Evolutionary conservation across 2,888 invertebrate species (phyloP).

Genomic region (Chrysina gloriosa): DNA sequence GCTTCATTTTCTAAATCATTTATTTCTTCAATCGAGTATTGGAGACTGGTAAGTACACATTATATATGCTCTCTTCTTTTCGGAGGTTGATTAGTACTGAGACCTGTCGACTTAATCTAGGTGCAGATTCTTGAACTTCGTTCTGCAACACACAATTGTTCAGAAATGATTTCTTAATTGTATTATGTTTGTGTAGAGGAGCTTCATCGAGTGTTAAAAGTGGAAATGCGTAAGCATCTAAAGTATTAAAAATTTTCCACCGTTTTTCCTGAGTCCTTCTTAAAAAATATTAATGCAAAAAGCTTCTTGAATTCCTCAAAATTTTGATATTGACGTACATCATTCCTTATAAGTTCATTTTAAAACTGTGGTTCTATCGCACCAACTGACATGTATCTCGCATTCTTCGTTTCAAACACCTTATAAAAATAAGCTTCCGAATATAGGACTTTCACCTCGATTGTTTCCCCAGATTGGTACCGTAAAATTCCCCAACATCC

Average conservation of each 20-base stretch:
- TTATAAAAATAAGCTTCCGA: constrained; percentile 89
- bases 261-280: constrained; percentile 90
- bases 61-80: constrained; percentile 76
- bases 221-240: constrained; percentile 95
- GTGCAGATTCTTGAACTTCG: constrained; percentile 79
- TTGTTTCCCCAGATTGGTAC: constrained; percentile 76
- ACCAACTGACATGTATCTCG: constrained; percentile 93
- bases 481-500: too few relatives aligned
- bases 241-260: constrained; percentile 80
- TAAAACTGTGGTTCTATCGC: constrained; percentile 95
- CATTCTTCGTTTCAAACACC: constrained; percentile 92
- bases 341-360: constrained; percentile 72
- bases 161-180: constrained; percentile 72
- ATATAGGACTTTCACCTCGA: constrained; percentile 85
- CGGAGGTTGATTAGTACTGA: constrained; percentile 58
- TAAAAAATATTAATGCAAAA: constrained; percentile 76
- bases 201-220: constrained; percentile 82
- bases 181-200: constrained; percentile 76
- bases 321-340: constrained; percentile 73
- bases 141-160: constrained; percentile 59
- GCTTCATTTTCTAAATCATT: constrained; percentile 61
- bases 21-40: constrained; percentile 72
- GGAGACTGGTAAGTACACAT: constrained; percentile 74
- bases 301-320: constrained; percentile 67
- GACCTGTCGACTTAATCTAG: constrained; percentile 74